Evolutionary conservation across 2,113 vertebrate species (phyloP), one percentile per base, ranked within the genome.

Genomic region (Stigmatopora argus): DNA sequence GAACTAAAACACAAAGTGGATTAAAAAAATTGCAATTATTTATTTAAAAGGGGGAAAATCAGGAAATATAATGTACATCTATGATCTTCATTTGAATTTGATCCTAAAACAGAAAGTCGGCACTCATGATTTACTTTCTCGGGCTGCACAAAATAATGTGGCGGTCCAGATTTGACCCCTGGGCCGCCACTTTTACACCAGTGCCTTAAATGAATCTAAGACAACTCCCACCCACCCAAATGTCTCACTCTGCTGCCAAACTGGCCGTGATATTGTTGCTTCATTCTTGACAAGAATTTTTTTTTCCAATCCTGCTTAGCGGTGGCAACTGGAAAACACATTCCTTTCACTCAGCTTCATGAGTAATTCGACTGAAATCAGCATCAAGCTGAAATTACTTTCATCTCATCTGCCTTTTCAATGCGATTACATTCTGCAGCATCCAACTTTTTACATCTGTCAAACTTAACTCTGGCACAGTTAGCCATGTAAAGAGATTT

Each of bases 211-310:
- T 62, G n/a, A 26, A n/a, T 64, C 61, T 66, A 15, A 62, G 51
- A 10, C 26, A 41, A 18, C 14, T 6, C 45, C n/a, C 23, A 4
- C 15, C 56, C n/a, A 14, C 56, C 71, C 52, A 62, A 38, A 67
- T 56, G 58, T 65, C 46, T 73, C 72, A 65, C 75, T 75, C 72
- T 81, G 75, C 78, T 79, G 67, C 55, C 75, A 69, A 67, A 67
- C 64, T 68, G 75, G 75, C 73, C 74, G 62, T 77, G 74, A 82
- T 75, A 69, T 83, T 73, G 73, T 62, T 61, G 58, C 57, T 64
- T 17, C 5, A 21, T 15, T 62, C 41, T 61, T 77, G 53, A 64
- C 56, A 57, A 47, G 44, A 68, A 58, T 59, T 62, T 38, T n/a
- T 7, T 62, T 70, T 60, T 23, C 62, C 53, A 41, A 9, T 66